Conservation (phyloP, 2,888 invertebrate species). For the Drosophila affinis region DNA sequence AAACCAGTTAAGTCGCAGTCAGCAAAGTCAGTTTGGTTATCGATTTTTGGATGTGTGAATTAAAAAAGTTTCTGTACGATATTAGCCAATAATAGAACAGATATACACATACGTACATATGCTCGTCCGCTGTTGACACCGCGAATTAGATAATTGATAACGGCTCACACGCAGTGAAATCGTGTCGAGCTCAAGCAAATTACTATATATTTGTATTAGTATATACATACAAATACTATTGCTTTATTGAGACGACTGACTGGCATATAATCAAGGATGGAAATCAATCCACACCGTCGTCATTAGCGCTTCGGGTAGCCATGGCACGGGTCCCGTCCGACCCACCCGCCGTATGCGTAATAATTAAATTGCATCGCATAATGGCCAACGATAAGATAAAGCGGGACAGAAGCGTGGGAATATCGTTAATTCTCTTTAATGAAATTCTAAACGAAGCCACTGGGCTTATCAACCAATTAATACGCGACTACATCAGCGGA, state of each 20-base stretch:
- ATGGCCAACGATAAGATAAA: constrained; percentile 43
- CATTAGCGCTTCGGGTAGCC: neutral
- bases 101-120: neutral
- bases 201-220: neutral
- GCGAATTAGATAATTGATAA: constrained; percentile 60
- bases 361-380: constrained; percentile 31
- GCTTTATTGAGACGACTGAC: constrained; percentile 55
- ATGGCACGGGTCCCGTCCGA: constrained; percentile 15
- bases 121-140: constrained; percentile 50
- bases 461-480: constrained; percentile 25
- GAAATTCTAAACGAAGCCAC: constrained; percentile 23
- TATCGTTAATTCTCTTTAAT: constrained; percentile 11
- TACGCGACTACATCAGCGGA: neutral
- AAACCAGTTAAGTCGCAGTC: constrained; percentile 40
- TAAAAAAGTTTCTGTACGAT: constrained; percentile 46
- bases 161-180: constrained; percentile 21
- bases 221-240: neutral
- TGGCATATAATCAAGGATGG: constrained; percentile 40
- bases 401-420: constrained; percentile 29
- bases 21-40: constrained; percentile 33
- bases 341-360: constrained; percentile 53
- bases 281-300: constrained; percentile 46
- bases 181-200: constrained; percentile 17
- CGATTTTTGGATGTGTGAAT: constrained; percentile 53
- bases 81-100: constrained; percentile 10